A percentile compares a stretch with the other conserved stretches of the same genome.
These are phyloP conservation scores for Hippocampus comes DNA, from an alignment of 2,113 vertebrate species.

Conservation along the genomic window DNA sequence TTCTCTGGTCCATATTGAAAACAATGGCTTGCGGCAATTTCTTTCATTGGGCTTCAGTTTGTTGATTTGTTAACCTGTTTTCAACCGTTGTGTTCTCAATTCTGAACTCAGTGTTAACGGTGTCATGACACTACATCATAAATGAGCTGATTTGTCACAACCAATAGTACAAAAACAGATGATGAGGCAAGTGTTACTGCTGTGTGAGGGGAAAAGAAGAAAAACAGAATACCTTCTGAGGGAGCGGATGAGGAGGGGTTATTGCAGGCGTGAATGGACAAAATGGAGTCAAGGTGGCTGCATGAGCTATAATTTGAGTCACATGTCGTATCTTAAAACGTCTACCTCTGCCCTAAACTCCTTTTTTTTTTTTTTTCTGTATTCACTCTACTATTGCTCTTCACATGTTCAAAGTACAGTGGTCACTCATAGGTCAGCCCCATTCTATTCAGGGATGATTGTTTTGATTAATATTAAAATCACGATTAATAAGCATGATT, in stretches of 20 bases:
- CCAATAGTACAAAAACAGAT: slow-evolving; percentile 30
- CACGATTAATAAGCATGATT: too few relatives aligned
- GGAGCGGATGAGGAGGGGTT: slow-evolving; percentile 32
- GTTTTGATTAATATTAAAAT: neutral
- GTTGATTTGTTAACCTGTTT: slow-evolving; percentile 8
- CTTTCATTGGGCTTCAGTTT: slow-evolving; percentile 26
- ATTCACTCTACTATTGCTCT: slow-evolving; percentile 38
- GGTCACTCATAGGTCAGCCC: neutral
- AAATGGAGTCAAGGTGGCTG: slow-evolving; percentile 40
- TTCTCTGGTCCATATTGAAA: slow-evolving; percentile 24
- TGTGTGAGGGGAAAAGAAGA: slow-evolving; percentile 24
- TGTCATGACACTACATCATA: neutral
- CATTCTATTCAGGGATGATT: neutral
- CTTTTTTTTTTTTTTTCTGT: slow-evolving; percentile 33
- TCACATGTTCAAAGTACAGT: neutral
- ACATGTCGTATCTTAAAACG: slow-evolving; percentile 61
- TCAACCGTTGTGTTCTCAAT: slow-evolving; percentile 2
- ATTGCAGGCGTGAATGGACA: slow-evolving; percentile 42
- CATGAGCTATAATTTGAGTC: slow-evolving; percentile 65
- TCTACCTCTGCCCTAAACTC: slow-evolving; percentile 23
- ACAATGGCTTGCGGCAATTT: slow-evolving; percentile 15
- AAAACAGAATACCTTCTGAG: slow-evolving; percentile 41
- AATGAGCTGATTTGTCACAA: slow-evolving; percentile 2
- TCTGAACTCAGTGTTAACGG: neutral
- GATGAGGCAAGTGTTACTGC: slow-evolving; percentile 43